Percentiles rank a stretch among this genome's conserved stretches.
Evolutionary conservation across 2,888 invertebrate species (phyloP).

Genomic region (Pterobdella sp.): DNA sequence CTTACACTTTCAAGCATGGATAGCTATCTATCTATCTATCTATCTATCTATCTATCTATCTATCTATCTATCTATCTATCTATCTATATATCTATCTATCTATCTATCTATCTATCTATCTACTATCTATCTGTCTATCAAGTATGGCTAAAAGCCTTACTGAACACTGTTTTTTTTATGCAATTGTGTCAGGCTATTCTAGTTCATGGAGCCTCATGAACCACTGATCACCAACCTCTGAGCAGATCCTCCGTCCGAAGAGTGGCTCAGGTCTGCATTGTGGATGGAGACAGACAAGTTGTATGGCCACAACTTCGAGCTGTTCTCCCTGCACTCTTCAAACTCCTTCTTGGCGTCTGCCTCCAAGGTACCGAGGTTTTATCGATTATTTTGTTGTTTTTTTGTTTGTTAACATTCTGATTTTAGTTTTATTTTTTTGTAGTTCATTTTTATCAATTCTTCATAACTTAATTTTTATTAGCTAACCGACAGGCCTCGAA

Average conservation of each 20-base stretch:
- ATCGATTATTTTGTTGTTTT: neutral
- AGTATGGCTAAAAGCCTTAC: no score
- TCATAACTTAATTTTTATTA: neutral
- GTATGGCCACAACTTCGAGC: constrained; percentile 93
- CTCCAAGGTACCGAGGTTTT: constrained; percentile 58
- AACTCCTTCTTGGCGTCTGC: constrained; percentile 73
- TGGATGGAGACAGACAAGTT: constrained; percentile 94
- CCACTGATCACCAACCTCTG: neutral
- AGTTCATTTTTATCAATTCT: neutral
- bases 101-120: no score
- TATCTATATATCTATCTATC: no score
- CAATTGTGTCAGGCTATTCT: no score
- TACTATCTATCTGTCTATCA: no score
- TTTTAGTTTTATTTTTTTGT: neutral
- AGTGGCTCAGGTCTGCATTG: constrained; percentile 78
- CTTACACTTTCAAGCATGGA: no score
- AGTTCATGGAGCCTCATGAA: neutral
- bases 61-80: no score
- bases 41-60: no score
- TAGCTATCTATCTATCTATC: no score
- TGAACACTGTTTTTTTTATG: no score
- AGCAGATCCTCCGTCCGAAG: constrained; percentile 79
- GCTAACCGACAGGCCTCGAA: constrained; percentile 58
- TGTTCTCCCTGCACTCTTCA: constrained; percentile 68
- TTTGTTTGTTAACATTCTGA: no score